Conservation (phyloP, 1,140 invertebrate species). For the Heliconius congener region DNA sequence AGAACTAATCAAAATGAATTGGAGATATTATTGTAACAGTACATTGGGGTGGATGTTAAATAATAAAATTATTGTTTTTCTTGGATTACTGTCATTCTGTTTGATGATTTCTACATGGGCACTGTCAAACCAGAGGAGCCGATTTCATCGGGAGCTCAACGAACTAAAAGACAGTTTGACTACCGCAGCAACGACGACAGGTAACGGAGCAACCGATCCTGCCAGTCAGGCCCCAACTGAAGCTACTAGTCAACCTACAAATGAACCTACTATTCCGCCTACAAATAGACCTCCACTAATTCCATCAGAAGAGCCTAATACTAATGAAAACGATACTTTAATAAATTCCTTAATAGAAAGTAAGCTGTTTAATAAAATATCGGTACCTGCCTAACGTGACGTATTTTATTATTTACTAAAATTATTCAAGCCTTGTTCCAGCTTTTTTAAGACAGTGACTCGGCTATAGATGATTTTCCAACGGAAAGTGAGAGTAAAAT, state of each 20-base stretch:
- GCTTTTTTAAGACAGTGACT: too few relatives aligned
- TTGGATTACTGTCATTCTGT: conserved; percentile 62
- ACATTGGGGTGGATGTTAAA: conserved; percentile 63
- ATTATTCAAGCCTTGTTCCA: not conserved
- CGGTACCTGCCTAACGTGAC: not conserved
- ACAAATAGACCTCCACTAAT: not conserved
- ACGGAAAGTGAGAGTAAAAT: too few relatives aligned
- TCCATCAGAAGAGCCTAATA: not conserved
- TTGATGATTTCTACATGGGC: conserved; percentile 66
- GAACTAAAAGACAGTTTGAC: conserved; percentile 40
- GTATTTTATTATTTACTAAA: not conserved
- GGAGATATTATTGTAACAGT: conserved; percentile 58
- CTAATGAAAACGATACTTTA: not conserved
- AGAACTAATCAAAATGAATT: conserved; percentile 51
- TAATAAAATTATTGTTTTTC: conserved; percentile 71
- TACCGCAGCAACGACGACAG: conserved; percentile 23
- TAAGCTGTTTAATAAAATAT: conserved; percentile 15
- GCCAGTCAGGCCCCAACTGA: not conserved
- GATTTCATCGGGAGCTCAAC: conserved; percentile 44
- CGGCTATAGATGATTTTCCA: too few relatives aligned
- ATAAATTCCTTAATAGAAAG: not conserved
- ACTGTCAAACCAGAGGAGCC: conserved; percentile 61
- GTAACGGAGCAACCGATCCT: conserved; percentile 8
- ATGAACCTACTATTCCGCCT: not conserved
- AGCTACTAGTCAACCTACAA: not conserved